Base-by-base conservation (phyloP, 2,888 invertebrate genomes). In the Andrena hattorfiana region DNA sequence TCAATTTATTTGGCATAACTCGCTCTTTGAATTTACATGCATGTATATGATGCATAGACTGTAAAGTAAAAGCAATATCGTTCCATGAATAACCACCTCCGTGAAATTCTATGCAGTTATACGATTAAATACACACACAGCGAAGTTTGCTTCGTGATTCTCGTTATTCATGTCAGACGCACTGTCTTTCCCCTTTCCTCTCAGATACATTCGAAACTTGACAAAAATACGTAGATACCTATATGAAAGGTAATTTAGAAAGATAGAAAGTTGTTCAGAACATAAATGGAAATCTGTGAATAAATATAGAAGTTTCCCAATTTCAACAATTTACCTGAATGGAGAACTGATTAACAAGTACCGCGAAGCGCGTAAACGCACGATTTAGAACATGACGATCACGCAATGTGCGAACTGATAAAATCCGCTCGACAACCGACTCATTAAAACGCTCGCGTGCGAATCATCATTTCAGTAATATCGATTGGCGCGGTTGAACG, bases 381-480 rank as follows among this genome's bases (percentile, higher is more conserved):
- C 2, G 64, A 56, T 51, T 10, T 23, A 6, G 5, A 6, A 60
- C 30, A 4, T 13, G 20, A 49, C 42, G n/a, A 28, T 77, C 10
- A 13, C 2, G 48, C 16, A 28, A 28, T 16, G 1, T 6, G 8
- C 8, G 4, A 28, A n/a, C 28, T 16, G 35, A 70, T 77, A 42
- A 56, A 35, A 28, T 23, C 7, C 7, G 20, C 6, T 4, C 13
- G 2, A 10, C 30, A 42, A 26, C 10, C 23, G 16, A 13, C 26
- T 35, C 64, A 30, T 59, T 64, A 60, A 32, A 60, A 10, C 23
- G 8, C 5, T 51, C 8, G 59, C 5, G 10, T 23, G 1, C 32
- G 6, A 20, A 67, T 62, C 8, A 79, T 73, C 68, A 59, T 62
- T 68, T 72, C 28, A 32, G 16, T 68, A 71, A 67, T 10, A 69